Base-by-base conservation (phyloP, 2,113 vertebrate genomes). In the Poeciliopsis occidentalis region DNA sequence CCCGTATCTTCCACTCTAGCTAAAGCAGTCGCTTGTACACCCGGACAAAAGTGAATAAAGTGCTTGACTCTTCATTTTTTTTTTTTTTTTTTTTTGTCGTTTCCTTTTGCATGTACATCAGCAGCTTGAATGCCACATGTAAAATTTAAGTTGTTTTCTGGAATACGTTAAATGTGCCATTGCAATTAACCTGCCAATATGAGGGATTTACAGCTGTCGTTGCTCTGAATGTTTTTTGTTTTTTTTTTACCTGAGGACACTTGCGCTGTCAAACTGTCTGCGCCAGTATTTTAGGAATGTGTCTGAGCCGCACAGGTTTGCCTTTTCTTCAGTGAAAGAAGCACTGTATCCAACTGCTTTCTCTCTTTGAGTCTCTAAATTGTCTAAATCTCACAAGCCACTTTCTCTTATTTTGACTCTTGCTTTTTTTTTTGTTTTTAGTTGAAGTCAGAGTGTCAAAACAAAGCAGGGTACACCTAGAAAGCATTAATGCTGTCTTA, bases 1-100 rank as follows among this genome's bases (percentile, higher is more conserved):
- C 94, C 0, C 82, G 91, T 11, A 93, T 99, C 85, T 99, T 99
- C 92, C 86, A 80, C 0, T 94, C 88, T 0, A 87, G 94, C 88
- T 96, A 94, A 83, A 81, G 67, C 47, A 22, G 64, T n/a, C 62
- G 7, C 41, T 17, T 61, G 73, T 80, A 12, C 34, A 64, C 64
- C 64, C 15, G 62, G 12, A n/a, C 24, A 22, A 72, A 62, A 15
- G 6, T 67, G 31, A 26, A 8, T 10, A 60, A 75, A 57, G 54
- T 8, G 74, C 39, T 78, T 44, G 7, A 67, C 62, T 60, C 41
- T 19, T 57, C 10, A 8, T 27, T 3, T 8, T 27, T 29, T 44
- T 41, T 41, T 39, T 39, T 12, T 66, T 26, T 30, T 62, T 71
- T 75, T 57, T 27, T 75, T 69, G 41, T 64, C 54, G 68, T 76